A percentile compares a stretch with the other conserved stretches of the same genome.
Conservation (phyloP, 2,797 vertebrate genomes). For the Mastacembelus armatus region DNA sequence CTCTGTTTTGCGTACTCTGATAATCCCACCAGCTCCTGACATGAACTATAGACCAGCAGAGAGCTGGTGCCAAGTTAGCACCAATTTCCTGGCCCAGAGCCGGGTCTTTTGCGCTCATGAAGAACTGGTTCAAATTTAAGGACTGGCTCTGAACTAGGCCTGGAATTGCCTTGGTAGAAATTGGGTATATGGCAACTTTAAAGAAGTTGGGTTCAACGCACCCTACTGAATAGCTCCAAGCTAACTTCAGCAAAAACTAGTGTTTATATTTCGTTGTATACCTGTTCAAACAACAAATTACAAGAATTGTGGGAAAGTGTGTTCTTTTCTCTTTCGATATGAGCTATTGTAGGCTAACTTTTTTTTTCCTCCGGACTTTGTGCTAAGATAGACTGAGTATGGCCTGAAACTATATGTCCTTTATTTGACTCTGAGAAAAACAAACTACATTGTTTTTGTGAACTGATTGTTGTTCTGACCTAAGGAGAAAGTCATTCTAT, state of each 20-base stretch:
- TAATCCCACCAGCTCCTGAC: too few species aligned
- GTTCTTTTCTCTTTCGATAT: neutral
- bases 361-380: neutral
- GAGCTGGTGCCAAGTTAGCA: too few species aligned
- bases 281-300: neutral
- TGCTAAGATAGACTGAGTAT: neutral
- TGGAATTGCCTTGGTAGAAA: too few species aligned
- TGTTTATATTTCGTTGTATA: neutral
- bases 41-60: too few species aligned
- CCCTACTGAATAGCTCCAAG: too few species aligned
- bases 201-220: too few species aligned
- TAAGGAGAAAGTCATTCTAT: neutral
- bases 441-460: neutral
- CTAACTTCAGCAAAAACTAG: neutral
- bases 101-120: too few species aligned
- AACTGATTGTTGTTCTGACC: neutral
- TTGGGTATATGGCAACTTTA: too few species aligned
- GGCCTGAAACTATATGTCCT: neutral
- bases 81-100: too few species aligned
- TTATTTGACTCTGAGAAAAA: constrained; percentile 4
- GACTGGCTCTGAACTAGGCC: too few species aligned
- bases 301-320: neutral
- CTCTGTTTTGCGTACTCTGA: too few species aligned
- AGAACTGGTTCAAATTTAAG: too few species aligned
- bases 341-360: neutral